phyloP scores from a whole-genome alignment of 2,113 vertebrate genomes.

The Mugil cephalus region DNA sequence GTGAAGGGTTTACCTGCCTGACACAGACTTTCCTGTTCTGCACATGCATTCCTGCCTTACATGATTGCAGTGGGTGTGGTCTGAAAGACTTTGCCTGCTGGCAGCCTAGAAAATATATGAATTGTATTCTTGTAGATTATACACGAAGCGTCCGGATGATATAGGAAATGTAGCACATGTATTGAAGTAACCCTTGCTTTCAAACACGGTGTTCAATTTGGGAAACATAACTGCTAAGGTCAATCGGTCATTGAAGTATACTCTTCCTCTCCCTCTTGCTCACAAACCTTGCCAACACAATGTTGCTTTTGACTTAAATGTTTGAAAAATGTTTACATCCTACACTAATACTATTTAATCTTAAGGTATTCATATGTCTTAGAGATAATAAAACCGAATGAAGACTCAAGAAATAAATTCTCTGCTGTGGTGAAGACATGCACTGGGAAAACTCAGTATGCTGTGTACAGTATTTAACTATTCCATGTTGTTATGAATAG shows the following conservation, averaged over 20 bases:
- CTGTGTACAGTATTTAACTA: constrained; percentile 97
- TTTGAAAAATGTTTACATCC: constrained; percentile 92
- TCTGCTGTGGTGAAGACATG: constrained; percentile 91
- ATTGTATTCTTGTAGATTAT: constrained; percentile 80
- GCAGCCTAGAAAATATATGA: constrained; percentile 78
- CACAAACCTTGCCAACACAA: constrained; percentile 68
- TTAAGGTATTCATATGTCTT: constrained; percentile 88
- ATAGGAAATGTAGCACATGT: constrained; percentile 82
- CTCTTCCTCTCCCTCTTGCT: constrained; percentile 58
- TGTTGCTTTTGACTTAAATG: constrained; percentile 75
- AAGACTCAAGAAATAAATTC: constrained; percentile 82
- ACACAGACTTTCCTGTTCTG: constrained; percentile 86
- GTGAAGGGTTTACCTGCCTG: constrained; percentile 72
- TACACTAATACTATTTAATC: constrained; percentile 92
- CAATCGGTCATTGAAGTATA: constrained; percentile 77
- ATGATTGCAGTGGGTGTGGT: constrained; percentile 87
- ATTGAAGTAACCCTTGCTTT: constrained; percentile 75
- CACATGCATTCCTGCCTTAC: constrained; percentile 84
- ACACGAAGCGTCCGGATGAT: constrained; percentile 70
- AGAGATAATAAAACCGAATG: constrained; percentile 72
- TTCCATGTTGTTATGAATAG: constrained; percentile 90
- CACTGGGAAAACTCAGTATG: constrained; percentile 91
- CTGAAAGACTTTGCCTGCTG: constrained; percentile 84
- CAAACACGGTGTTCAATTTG: constrained; percentile 65
- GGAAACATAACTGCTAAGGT: constrained; percentile 74